Evolutionary conservation across 2,888 invertebrate genomes (phyloP), one percentile per base, ranked within the genome.

Genomic region (Drosophila mayaguana): DNA sequence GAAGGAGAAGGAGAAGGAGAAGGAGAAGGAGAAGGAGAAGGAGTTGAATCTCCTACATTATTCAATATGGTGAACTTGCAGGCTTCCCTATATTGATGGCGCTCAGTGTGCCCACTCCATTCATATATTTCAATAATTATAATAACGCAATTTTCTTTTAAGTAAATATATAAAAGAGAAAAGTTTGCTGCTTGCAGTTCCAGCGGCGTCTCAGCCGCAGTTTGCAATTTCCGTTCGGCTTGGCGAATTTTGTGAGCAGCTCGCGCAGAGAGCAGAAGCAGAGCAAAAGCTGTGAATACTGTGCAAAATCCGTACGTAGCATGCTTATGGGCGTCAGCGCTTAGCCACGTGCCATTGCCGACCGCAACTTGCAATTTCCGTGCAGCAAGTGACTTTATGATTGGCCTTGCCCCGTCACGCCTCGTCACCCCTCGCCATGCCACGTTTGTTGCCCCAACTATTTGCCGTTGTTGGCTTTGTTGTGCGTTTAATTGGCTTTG

Each of bases 351-450:
- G 73, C 61, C 71, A 72, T 64, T 75, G 75, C 72, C 69, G 76
- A 80, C 87, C 89, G 81, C 87, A 87, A 73, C 81, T 81, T 76
- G 87, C 79, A 89, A 86, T 86, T 86, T 86, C 87, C 87, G 85
- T 83, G 74, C 69, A 62, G 71, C 77, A 70, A 81, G 72, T 73
- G 80, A 83, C 80, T 89, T 89, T 80, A 83, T 78, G 84, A 87
- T 80, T 88, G 84, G 84, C 71, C 63, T 34, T 65, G 79, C 61
- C 71, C 32, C 54, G n/a, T 20, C 7, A 3, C 32, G 73, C 62
- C 66, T 12, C 51, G 20, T 2, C 4, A 0, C 9, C 14, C 12
- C 18, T 0, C 50, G 28, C 20, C 18, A 3, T 8, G 34, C 51
- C 51, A 1, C 34, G 12, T 14, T 45, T 60, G 36, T 34, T 55